phyloP scores from a whole-genome alignment of 2,797 vertebrate species.

The Falco concolor region DNA sequence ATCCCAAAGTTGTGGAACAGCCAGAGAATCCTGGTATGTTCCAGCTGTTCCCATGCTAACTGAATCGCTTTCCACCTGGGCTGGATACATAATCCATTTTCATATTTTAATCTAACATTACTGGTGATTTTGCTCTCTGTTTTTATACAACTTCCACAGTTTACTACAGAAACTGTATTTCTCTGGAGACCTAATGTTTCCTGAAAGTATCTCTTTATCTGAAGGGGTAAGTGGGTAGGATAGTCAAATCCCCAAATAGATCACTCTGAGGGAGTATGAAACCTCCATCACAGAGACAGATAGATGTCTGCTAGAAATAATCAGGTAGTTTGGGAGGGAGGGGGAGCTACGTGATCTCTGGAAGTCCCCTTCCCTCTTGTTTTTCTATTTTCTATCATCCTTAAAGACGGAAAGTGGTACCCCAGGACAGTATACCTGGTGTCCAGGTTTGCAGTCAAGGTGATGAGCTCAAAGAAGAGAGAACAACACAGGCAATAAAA shows the following conservation, averaged over 20 bases:
- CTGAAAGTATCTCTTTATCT: neutral
- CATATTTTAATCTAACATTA: neutral
- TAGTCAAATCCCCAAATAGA: neutral
- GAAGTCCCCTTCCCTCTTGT: neutral
- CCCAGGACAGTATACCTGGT: neutral
- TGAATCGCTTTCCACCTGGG: neutral
- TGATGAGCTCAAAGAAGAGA: neutral
- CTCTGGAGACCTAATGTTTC: neutral
- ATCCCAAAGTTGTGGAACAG: neutral
- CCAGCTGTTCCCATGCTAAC: neutral
- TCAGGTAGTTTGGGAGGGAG: neutral
- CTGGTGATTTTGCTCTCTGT: neutral
- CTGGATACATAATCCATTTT: neutral
- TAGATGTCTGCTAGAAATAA: neutral
- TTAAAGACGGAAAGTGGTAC: neutral
- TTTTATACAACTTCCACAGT: neutral
- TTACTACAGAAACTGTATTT: constrained; percentile 6
- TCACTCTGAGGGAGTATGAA: neutral
- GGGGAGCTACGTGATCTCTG: neutral
- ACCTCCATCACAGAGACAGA: neutral
- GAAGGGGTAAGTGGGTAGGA: neutral
- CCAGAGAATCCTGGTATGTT: neutral
- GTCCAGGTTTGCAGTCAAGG: neutral
- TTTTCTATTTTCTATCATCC: neutral
- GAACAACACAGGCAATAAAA: neutral